Evolutionary conservation across 1,140 invertebrate genomes (phyloP).

Genomic region (Lordiphosa stackelbergi): DNA sequence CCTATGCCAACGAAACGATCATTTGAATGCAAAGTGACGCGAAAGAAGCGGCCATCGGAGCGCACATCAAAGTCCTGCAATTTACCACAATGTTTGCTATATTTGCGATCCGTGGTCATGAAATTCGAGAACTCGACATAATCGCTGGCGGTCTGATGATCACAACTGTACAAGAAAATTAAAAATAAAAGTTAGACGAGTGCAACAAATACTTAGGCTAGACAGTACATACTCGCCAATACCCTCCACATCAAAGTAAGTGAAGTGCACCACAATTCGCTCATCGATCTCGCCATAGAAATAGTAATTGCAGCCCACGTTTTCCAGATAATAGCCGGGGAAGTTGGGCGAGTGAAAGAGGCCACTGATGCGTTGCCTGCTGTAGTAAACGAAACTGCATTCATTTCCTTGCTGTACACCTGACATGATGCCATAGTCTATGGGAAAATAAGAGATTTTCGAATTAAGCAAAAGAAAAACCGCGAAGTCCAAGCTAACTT

Average conservation of each 20-base stretch:
- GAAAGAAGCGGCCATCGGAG: conserved; percentile 94
- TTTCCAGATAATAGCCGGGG: conserved; percentile 92
- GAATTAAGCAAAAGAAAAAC: no score
- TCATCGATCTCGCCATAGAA: conserved; percentile 91
- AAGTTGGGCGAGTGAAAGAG: conserved; percentile 95
- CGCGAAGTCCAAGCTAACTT: no score
- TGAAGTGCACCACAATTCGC: conserved; percentile 90
- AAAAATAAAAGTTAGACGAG: background rate
- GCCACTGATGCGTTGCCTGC: conserved; percentile 86
- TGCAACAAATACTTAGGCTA: background rate
- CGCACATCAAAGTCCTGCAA: conserved; percentile 86
- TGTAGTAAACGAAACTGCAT: conserved; percentile 90
- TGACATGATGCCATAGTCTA: conserved; percentile 85
- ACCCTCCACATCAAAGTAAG: conserved; percentile 94
- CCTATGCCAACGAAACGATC: conserved; percentile 94
- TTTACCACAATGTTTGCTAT: conserved; percentile 91
- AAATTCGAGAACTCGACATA: conserved; percentile 97
- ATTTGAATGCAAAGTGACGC: conserved; percentile 95
- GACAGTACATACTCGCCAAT: conserved; percentile 87
- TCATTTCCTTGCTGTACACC: conserved; percentile 86
- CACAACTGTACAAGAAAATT: conserved; percentile 82
- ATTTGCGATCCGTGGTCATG: conserved; percentile 90
- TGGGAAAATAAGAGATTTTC: background rate
- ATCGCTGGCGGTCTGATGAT: conserved; percentile 91
- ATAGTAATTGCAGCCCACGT: conserved; percentile 96